A percentile compares a stretch with the other conserved stretches of the same genome.
Evolutionary conservation across 2,113 vertebrate species (phyloP).

Genomic region (Ranitomeya imitator): DNA sequence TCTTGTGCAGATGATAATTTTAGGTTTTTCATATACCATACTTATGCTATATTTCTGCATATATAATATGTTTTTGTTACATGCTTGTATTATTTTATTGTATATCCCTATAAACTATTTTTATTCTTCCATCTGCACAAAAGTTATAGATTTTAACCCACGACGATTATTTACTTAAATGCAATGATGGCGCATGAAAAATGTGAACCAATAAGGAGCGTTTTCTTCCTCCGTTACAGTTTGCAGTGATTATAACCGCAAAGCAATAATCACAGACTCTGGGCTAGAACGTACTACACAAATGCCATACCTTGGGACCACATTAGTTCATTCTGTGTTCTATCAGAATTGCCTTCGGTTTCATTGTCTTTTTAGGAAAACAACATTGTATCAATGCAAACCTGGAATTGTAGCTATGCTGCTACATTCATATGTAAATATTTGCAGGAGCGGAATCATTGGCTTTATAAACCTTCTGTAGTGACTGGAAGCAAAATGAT

Average conservation of each 20-base stretch:
- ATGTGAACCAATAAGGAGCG: background rate
- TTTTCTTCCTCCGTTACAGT: background rate
- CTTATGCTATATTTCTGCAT: too few relatives aligned
- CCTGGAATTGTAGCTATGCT: background rate
- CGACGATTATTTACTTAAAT: background rate
- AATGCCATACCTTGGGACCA: background rate
- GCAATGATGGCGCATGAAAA: background rate
- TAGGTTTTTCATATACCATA: too few relatives aligned
- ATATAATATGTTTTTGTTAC: background rate
- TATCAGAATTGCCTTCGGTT: background rate
- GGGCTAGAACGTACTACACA: background rate
- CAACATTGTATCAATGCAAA: background rate
- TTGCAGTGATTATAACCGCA: background rate
- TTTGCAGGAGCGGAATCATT: constrained; percentile 26
- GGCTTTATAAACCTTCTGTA: constrained; percentile 15
- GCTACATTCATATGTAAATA: constrained; percentile 44
- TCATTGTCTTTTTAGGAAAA: background rate
- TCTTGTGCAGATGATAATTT: too few relatives aligned
- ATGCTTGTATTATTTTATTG: background rate
- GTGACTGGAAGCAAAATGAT: constrained; percentile 41
- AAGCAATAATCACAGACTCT: constrained; percentile 14
- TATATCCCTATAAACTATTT: background rate
- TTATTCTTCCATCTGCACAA: background rate
- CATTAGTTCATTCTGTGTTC: background rate
- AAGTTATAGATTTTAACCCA: background rate